phyloP scores from a whole-genome alignment of 2,888 invertebrate genomes.

The Scaptomyza reducta region DNA sequence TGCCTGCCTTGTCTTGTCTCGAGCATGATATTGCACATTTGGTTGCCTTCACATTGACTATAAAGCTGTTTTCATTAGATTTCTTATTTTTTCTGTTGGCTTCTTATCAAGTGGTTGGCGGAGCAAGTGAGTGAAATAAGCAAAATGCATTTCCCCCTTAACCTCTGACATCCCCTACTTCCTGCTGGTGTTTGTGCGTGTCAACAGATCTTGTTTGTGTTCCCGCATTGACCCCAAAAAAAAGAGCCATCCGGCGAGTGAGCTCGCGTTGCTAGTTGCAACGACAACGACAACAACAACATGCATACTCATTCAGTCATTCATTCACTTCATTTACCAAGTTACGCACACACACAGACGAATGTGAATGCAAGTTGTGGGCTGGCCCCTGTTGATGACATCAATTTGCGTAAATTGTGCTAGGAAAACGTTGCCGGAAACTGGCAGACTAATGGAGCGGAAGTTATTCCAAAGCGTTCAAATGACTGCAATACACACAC shows the following conservation, averaged over 20 bases:
- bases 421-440: slow-evolving; percentile 81
- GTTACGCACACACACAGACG: slow-evolving; percentile 64
- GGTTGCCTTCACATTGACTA: slow-evolving; percentile 32
- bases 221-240: slow-evolving; percentile 66
- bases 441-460: slow-evolving; percentile 81
- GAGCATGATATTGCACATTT: slow-evolving; percentile 66
- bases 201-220: slow-evolving; percentile 59
- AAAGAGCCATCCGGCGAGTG: slow-evolving; percentile 58
- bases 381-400: slow-evolving; percentile 73
- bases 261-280: slow-evolving; percentile 8
- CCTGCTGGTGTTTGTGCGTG: slow-evolving; percentile 30
- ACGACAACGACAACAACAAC: slow-evolving; percentile 47
- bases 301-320: slow-evolving; percentile 43
- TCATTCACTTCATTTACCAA: slow-evolving; percentile 70
- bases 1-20: slow-evolving; percentile 24
- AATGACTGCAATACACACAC: slow-evolving; percentile 54
- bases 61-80: slow-evolving; percentile 67
- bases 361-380: slow-evolving; percentile 34
- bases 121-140: slow-evolving; percentile 51
- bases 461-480: slow-evolving; percentile 80
- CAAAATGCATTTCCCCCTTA: slow-evolving; percentile 45
- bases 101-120: slow-evolving; percentile 18
- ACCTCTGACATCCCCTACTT: background rate
- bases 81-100: slow-evolving; percentile 24
- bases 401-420: slow-evolving; percentile 82